Base-by-base conservation (phyloP, 2,113 vertebrate genomes). In the Ciconia maguari region DNA sequence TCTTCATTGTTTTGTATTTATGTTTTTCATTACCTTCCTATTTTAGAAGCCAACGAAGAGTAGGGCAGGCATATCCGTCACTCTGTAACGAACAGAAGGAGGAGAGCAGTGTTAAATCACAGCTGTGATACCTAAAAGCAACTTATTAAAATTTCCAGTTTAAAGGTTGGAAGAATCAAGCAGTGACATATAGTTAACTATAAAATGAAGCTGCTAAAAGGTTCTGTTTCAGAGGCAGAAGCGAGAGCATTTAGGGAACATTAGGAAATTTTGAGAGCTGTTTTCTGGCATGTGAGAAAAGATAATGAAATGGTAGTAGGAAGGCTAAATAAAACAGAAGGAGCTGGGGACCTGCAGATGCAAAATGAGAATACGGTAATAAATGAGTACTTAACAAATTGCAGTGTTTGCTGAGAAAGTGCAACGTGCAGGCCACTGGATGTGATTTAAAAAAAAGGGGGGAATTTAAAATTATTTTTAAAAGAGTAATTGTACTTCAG, bases 401-500 rank as follows among this genome's bases (percentile, higher is more conserved):
- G 3, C 38, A 58, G 7, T 1, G 11, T 30, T 55, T 41, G 36
- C n/a, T 24, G 41, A 11, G 44, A 46, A 76, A 71, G 5, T 10
- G 30, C 57, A n/a, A 34, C 0, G 0, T 15, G 42, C 25, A 34
- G 41, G 54, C 14, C 8, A 12, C 27, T 14, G 36, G 38, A 46
- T 34, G 19, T 0, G 3, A 14, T 19, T 49, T 4, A 5, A 51
- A 19, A 27, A 41, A 41, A 51, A 10, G 4, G 36, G 22, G 42
- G 3, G 8, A 17, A n/a, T 21, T 44, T 19, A 19, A n/a, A 57
- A 32, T 12, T 13, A 42, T 22, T 74, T 74, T 16, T 7, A 52
- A 80, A 76, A 2, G 3, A 55, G 8, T 10, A 38, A 30, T 2
- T 6, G 5, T 26, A 6, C 27, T 69, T 65, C 15, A 36, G 34